These are phyloP conservation scores for Leptarthrus brevirostris DNA, from an alignment of 2,888 invertebrate species.

Conservation along the genomic window DNA sequence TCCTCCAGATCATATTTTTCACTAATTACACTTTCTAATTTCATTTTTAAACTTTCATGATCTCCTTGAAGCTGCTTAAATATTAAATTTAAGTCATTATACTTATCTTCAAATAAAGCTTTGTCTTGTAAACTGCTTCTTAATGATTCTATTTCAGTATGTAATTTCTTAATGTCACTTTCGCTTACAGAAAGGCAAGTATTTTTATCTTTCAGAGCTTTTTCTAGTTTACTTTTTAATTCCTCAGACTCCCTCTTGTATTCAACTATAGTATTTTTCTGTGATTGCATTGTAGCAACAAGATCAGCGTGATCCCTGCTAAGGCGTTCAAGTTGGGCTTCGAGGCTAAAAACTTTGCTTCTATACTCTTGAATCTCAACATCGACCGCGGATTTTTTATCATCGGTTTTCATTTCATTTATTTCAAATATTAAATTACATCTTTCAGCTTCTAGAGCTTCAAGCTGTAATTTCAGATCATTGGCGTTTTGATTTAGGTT, in stretches of 20 bases:
- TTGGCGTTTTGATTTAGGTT: constrained; percentile 59
- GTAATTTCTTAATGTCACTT: constrained; percentile 53
- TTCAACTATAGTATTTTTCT: constrained; percentile 57
- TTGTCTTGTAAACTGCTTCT: neutral
- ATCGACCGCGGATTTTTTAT: constrained; percentile 56
- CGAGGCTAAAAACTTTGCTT: constrained; percentile 57
- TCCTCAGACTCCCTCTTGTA: constrained; percentile 58
- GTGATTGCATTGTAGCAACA: constrained; percentile 58
- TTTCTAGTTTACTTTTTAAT: constrained; percentile 56
- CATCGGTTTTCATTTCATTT: constrained; percentile 59
- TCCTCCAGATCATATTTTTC: constrained; percentile 4
- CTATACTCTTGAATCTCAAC: constrained; percentile 55
- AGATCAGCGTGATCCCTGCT: constrained; percentile 60
- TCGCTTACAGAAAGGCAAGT: constrained; percentile 54
- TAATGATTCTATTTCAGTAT: constrained; percentile 39
- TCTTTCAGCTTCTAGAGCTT: constrained; percentile 60
- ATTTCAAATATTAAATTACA: constrained; percentile 60
- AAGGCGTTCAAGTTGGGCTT: constrained; percentile 58
- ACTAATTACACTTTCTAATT: constrained; percentile 47
- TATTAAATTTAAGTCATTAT: constrained; percentile 49
- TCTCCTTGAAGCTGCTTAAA: constrained; percentile 53
- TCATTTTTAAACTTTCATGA: constrained; percentile 54
- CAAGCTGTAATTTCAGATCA: constrained; percentile 60
- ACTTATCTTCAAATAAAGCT: constrained; percentile 51
- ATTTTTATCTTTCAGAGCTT: constrained; percentile 53